phyloP scores from a whole-genome alignment of 2,888 invertebrate genomes.

The Nineta flava region DNA sequence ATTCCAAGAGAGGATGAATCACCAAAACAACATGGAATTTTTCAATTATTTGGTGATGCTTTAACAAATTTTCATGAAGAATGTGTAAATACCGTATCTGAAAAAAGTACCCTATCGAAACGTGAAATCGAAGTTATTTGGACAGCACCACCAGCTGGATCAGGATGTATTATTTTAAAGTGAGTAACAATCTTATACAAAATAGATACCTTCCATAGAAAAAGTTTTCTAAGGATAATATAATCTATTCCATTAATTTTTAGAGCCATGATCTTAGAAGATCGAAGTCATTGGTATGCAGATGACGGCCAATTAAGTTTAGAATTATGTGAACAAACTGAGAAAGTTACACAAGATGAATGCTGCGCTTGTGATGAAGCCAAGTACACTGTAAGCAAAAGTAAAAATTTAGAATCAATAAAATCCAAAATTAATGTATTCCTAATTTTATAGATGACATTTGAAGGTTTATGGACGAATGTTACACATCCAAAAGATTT shows the following conservation, averaged over 20 bases:
- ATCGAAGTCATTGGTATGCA: conserved; percentile 67
- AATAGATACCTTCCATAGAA: no score
- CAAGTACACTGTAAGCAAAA: conserved; percentile 60
- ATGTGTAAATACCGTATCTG: conserved; percentile 72
- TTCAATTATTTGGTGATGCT: conserved; percentile 50
- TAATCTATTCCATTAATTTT: conserved; percentile 2
- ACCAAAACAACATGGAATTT: conserved; percentile 46
- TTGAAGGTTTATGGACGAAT: conserved; percentile 90
- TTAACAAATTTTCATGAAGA: conserved; percentile 57
- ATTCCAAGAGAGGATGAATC: conserved; percentile 29
- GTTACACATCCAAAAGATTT: conserved; percentile 94
- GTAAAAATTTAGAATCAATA: conserved; percentile 2
- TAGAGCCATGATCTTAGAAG: conserved; percentile 77
- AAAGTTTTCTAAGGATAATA: no score
- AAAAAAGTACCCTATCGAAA: conserved; percentile 63
- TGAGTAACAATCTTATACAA: conserved; percentile 26
- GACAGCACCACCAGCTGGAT: conserved; percentile 72
- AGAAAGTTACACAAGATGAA: conserved; percentile 41
- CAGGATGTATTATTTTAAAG: conserved; percentile 78
- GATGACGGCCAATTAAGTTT: conserved; percentile 72
- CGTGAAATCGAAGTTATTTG: conserved; percentile 77
- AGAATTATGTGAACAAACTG: conserved; percentile 63
- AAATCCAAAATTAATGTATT: neutral
- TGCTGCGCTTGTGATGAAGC: conserved; percentile 90
- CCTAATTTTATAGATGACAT: conserved; percentile 42